A percentile compares a stretch with the other conserved stretches of the same genome.
Evolutionary conservation across 1,140 invertebrate species (phyloP).

Genomic region (Chionoecetes opilio): DNA sequence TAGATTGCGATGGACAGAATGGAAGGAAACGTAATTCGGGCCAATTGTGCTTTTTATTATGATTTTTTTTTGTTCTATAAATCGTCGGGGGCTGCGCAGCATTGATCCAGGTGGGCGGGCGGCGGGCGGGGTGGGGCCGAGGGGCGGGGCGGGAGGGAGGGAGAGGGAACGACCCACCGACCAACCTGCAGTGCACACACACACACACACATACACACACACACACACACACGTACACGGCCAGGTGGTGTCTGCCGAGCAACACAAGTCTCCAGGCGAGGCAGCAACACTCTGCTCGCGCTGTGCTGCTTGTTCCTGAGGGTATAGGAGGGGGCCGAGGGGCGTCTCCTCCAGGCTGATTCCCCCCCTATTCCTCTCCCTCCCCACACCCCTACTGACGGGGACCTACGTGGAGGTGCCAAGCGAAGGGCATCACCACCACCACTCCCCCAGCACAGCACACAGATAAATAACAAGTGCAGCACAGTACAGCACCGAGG

Average conservation of each 20-base stretch:
- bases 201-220: not conserved
- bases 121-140: not conserved
- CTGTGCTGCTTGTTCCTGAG: not conserved
- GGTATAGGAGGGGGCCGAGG: not conserved
- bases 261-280: too few relatives aligned
- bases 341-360: not conserved
- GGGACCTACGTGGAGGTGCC: not conserved
- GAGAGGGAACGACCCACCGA: not conserved
- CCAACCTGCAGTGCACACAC: not conserved
- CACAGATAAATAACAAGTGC: not conserved
- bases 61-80: not conserved
- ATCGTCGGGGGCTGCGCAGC: not conserved
- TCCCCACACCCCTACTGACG: not conserved
- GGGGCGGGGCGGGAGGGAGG: not conserved
- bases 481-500: not conserved
- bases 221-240: constrained; percentile 4
- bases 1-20: not conserved
- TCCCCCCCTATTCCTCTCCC: not conserved
- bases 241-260: not conserved
- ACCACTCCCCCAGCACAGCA: not conserved
- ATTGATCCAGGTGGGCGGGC: not conserved
- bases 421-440: not conserved
- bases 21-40: not conserved
- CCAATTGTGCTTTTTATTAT: not conserved
- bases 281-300: not conserved